A percentile compares a stretch with the other conserved stretches of the same genome.
Evolutionary conservation across 2,797 vertebrate genomes (phyloP).

Genomic region (Bucorvus abyssinicus): DNA sequence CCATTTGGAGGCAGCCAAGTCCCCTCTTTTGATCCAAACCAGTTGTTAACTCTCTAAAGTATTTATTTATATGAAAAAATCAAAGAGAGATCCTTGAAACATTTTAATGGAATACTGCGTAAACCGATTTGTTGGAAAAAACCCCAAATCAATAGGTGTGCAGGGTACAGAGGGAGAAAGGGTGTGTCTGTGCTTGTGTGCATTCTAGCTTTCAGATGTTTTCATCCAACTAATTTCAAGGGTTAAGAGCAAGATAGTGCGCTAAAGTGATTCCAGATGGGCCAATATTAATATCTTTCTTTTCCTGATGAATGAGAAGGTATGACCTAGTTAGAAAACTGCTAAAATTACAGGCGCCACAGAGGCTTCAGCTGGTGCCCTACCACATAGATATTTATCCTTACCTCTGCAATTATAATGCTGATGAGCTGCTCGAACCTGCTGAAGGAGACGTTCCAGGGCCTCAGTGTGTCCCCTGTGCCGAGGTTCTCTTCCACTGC

Average conservation of each 20-base stretch:
- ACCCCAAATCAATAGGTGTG: neutral
- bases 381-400: constrained; percentile 63
- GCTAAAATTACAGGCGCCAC: constrained; percentile 80
- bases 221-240: constrained; percentile 58
- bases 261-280: constrained; percentile 96
- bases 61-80: constrained; percentile 2
- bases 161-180: neutral
- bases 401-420: constrained; percentile 85
- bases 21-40: constrained; percentile 30
- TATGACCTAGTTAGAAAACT: constrained; percentile 82
- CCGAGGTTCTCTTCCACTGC: constrained; percentile 84
- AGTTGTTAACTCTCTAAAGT: constrained; percentile 23
- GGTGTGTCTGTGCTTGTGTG: constrained; percentile 3
- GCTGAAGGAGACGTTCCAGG: constrained; percentile 92
- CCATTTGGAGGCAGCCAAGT: constrained; percentile 34
- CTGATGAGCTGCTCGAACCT: constrained; percentile 91
- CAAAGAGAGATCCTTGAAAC: neutral
- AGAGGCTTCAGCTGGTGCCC: constrained; percentile 72
- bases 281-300: constrained; percentile 94
- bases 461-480: constrained; percentile 88
- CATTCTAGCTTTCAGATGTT: constrained; percentile 61
- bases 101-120: neutral
- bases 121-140: constrained; percentile 9
- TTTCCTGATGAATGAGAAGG: constrained; percentile 94
- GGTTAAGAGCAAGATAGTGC: constrained; percentile 84